Base-by-base conservation (phyloP, 2,113 vertebrate species). In the Elgaria multicarinata region DNA sequence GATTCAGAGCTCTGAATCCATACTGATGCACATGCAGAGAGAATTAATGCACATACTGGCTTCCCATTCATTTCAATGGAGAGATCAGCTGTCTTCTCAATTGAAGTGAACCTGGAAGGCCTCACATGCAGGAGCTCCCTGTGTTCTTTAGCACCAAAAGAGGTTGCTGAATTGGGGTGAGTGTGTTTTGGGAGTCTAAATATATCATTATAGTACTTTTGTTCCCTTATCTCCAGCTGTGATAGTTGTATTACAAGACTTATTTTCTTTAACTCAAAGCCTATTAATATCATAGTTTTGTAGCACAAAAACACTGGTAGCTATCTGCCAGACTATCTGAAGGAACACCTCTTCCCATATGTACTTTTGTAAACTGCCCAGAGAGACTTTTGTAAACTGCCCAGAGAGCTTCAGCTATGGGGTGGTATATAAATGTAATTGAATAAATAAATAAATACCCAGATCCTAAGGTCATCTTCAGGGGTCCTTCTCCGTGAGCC, bases 271-370 rank as follows among this genome's bases (percentile, higher is more conserved):
- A 44, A 69, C 89, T 10, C 4, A 33, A 76, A 74, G 69, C 55
- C 85, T 92, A 83, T 88, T 86, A 6, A 75, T 81, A 55, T 55
- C n/a, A n/a, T n/a, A n/a, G n/a, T n/a, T n/a, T n/a, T 89, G 83
- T 67, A 93, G 83, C 0, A 0, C 71, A 71, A 86, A 89, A 28
- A 46, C 2, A 44, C 0, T 72, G 71, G 87, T 22, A 84, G 28
- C n/a, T n/a, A n/a, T n/a, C n/a, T n/a, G n/a, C n/a, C n/a, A n/a
- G n/a, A n/a, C n/a, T n/a, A n/a, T n/a, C n/a, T n/a, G n/a, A n/a
- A n/a, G n/a, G n/a, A n/a, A n/a, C n/a, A n/a, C n/a, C n/a, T n/a
- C n/a, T n/a, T n/a, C n/a, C n/a, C n/a, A n/a, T n/a, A n/a, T n/a
- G n/a, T n/a, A n/a, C n/a, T n/a, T n/a, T n/a, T n/a, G n/a, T n/a